Conservation (phyloP, 2,113 vertebrate species). For the Pimephales promelas region DNA sequence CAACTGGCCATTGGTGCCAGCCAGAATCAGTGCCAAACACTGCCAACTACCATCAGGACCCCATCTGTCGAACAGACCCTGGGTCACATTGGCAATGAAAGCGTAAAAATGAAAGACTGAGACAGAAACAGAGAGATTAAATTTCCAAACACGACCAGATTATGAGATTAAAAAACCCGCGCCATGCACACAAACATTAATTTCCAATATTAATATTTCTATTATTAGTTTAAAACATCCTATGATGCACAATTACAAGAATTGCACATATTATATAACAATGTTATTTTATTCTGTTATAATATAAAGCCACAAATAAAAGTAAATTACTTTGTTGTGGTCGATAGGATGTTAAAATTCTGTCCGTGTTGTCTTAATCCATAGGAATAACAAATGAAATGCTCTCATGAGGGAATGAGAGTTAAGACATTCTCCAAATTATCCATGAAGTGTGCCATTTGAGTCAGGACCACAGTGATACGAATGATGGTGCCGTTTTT, state of each 20-base stretch:
- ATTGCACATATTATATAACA: neutral
- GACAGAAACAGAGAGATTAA: constrained; percentile 13
- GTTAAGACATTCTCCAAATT: neutral
- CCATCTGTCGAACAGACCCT: constrained; percentile 38
- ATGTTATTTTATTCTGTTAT: neutral
- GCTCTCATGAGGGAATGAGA: neutral
- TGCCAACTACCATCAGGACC: constrained; percentile 30
- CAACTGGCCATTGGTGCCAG: neutral
- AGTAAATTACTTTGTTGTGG: neutral
- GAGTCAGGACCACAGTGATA: too few relatives aligned
- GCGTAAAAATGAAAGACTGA: neutral
- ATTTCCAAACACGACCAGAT: neutral
- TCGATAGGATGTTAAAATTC: neutral
- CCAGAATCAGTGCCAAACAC: constrained; percentile 18
- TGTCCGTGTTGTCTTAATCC: neutral
- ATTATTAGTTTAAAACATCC: neutral
- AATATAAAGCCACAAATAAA: neutral
- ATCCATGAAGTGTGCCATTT: neutral
- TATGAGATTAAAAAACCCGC: constrained; percentile 2
- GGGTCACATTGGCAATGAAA: constrained; percentile 24
- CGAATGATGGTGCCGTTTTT: too few relatives aligned
- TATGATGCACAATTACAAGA: neutral
- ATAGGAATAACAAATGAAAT: neutral
- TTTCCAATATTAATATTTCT: neutral
- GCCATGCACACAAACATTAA: neutral